Evolutionary conservation across 2,888 invertebrate genomes (phyloP).

Genomic region (Drosophila nr. perissopoda): DNA sequence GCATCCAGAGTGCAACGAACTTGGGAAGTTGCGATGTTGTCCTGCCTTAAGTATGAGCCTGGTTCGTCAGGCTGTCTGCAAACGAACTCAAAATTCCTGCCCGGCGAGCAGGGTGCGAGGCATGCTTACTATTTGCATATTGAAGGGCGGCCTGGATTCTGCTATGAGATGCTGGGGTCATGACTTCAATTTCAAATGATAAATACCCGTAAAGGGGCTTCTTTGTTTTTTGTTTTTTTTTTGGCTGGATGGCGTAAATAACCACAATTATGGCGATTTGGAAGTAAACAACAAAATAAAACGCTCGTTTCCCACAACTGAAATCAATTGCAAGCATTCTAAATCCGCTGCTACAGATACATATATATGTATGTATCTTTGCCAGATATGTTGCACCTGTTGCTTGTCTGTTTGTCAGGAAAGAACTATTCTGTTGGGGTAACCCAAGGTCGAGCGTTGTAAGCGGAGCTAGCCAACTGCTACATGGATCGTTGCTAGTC

Average conservation of each 20-base stretch:
- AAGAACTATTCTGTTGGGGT: slow-evolving; percentile 71
- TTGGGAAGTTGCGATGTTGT: slow-evolving; percentile 40
- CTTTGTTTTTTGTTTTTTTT: slow-evolving; percentile 2
- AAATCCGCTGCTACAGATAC: slow-evolving; percentile 14
- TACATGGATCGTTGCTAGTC: background rate
- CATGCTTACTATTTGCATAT: slow-evolving; percentile 30
- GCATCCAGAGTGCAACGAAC: slow-evolving; percentile 65
- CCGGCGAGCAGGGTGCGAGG: slow-evolving; percentile 7
- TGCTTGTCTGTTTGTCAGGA: slow-evolving; percentile 20
- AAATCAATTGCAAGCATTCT: slow-evolving; percentile 39
- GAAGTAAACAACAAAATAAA: slow-evolving; percentile 8
- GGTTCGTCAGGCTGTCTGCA: slow-evolving; percentile 47
- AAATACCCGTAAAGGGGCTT: slow-evolving; percentile 43
- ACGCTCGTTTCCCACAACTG: slow-evolving; percentile 61
- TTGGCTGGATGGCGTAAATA: slow-evolving; percentile 26
- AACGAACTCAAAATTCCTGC: slow-evolving; percentile 22
- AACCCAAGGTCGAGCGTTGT: slow-evolving; percentile 56
- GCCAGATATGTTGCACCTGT: slow-evolving; percentile 56
- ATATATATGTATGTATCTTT: background rate
- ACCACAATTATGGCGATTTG: slow-evolving; percentile 24
- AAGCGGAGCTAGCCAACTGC: slow-evolving; percentile 25
- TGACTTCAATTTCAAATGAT: slow-evolving; percentile 69
- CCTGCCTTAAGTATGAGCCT: slow-evolving; percentile 41
- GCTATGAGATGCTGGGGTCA: slow-evolving; percentile 58
- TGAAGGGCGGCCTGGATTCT: slow-evolving; percentile 30